phyloP scores from a whole-genome alignment of 1,140 invertebrate species.

The Ooceraea biroi region DNA sequence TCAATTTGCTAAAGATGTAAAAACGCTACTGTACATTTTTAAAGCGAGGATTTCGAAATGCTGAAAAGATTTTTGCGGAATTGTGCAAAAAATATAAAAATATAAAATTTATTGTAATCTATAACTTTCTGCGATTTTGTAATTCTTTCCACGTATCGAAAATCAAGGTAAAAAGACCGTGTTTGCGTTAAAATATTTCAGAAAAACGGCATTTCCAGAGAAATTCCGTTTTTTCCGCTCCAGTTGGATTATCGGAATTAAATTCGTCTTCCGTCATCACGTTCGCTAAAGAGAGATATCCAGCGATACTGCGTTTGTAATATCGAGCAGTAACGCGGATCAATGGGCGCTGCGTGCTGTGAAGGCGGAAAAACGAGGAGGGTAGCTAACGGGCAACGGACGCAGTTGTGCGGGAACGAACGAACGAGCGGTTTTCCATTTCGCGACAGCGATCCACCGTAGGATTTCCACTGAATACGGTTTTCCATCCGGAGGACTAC shows the following conservation, averaged over 20 bases:
- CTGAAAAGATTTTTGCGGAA: neutral
- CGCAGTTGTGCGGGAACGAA: neutral
- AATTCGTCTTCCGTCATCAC: neutral
- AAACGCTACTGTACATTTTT: neutral
- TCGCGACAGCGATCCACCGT: conserved; percentile 35
- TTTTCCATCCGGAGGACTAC: neutral
- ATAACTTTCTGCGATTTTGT: neutral
- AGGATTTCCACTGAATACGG: conserved; percentile 57
- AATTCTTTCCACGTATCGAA: neutral
- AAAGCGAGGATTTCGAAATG: neutral
- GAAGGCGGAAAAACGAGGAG: conserved; percentile 20
- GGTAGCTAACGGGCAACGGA: conserved; percentile 8
- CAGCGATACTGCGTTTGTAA: conserved; percentile 21
- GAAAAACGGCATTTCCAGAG: neutral
- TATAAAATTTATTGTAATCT: too few relatives aligned
- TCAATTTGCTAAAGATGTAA: neutral
- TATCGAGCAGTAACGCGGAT: neutral
- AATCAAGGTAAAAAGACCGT: neutral
- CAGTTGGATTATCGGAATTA: neutral
- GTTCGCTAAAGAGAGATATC: neutral
- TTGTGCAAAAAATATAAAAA: neutral
- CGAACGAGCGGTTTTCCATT: conserved; percentile 19
- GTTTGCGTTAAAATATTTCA: neutral
- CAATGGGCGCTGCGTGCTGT: conserved; percentile 2
- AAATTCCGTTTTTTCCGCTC: neutral